A percentile compares a stretch with the other conserved stretches of the same genome.
Evolutionary conservation across 2,797 vertebrate genomes (phyloP).

Genomic region (Allobates femoralis): DNA sequence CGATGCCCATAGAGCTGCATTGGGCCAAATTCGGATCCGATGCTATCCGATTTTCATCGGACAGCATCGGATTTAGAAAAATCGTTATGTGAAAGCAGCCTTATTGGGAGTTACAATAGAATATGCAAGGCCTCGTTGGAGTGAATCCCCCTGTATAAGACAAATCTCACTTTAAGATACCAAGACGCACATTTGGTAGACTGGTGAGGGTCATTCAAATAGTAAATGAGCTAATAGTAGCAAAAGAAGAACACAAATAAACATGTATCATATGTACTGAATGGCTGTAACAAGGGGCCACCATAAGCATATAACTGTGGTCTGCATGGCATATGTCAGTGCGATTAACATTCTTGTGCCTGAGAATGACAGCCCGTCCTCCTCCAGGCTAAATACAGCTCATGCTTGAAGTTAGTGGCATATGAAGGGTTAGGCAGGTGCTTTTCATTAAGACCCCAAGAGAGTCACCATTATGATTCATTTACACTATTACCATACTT

Average conservation of each 20-base stretch:
- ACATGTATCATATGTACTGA: not conserved
- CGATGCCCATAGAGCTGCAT: too few species aligned
- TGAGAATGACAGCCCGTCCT: not conserved
- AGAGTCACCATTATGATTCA: not conserved
- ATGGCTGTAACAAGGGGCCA: not conserved
- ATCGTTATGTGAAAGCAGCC: too few species aligned
- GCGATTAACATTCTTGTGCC: slow-evolving; percentile 13
- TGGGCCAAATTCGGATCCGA: too few species aligned
- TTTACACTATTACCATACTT: not conserved
- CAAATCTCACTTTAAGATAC: not conserved
- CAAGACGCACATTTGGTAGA: not conserved
- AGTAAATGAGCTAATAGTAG: not conserved
- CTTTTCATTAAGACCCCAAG: not conserved
- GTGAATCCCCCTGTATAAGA: too few species aligned
- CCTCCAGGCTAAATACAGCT: not conserved
- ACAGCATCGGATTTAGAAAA: too few species aligned
- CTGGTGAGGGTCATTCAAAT: not conserved
- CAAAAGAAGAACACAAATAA: not conserved
- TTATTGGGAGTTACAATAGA: too few species aligned
- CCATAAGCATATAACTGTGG: not conserved
- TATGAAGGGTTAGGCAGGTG: slow-evolving; percentile 13
- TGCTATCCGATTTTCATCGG: too few species aligned
- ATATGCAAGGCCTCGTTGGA: too few species aligned
- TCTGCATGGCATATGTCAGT: slow-evolving; percentile 17
- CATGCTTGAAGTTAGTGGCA: not conserved